Conservation (phyloP, 2,797 vertebrate species). For the Linurgus olivaceus region DNA sequence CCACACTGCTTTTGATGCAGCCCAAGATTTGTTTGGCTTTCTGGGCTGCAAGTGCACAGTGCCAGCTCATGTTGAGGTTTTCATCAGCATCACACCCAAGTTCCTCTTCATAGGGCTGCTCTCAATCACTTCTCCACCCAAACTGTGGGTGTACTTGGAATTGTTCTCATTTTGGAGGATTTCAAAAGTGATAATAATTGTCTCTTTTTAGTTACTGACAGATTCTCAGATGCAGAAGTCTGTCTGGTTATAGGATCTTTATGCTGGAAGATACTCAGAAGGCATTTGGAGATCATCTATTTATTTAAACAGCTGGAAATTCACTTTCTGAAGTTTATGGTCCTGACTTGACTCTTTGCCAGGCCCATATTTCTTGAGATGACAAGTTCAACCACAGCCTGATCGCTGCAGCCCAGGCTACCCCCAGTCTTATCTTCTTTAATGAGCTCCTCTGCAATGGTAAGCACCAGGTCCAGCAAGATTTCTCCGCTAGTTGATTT, state of each 20-base stretch:
- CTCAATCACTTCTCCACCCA: background rate
- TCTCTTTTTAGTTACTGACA: background rate
- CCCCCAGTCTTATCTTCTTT: background rate
- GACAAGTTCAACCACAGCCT: background rate
- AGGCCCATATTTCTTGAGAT: background rate
- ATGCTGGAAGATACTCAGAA: background rate
- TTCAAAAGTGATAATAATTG: background rate
- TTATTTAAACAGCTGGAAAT: background rate
- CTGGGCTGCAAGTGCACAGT: background rate
- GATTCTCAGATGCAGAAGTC: background rate
- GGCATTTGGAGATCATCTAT: background rate
- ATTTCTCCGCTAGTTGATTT: background rate
- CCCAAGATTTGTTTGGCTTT: background rate
- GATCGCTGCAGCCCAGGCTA: accelerated
- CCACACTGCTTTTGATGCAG: background rate
- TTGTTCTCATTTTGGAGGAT: background rate
- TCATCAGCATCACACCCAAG: background rate
- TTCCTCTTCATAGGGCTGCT: background rate
- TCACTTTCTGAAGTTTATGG: background rate
- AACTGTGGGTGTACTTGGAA: background rate
- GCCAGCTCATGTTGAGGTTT: background rate
- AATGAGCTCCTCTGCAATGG: background rate
- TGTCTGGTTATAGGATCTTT: background rate
- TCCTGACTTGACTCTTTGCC: background rate
- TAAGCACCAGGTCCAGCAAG: background rate